Evolutionary conservation across 2,888 invertebrate genomes (phyloP).

Genomic region (Drosophila neotestacea): DNA sequence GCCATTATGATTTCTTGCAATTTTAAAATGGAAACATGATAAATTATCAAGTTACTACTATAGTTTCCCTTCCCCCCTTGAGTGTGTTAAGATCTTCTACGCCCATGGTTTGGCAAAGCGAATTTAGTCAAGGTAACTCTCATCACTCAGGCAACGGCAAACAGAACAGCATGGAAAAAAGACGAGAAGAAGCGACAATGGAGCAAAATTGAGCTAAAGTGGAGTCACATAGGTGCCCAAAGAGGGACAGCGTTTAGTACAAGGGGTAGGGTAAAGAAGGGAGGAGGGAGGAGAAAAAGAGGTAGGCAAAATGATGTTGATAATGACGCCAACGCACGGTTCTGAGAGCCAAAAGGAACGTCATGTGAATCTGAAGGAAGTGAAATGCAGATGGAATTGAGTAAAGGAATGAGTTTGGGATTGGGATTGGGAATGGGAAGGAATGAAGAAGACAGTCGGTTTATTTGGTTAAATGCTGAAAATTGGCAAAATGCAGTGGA

Average conservation of each 20-base stretch:
- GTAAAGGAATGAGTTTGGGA: not conserved
- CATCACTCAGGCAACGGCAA: slow-evolving; percentile 37
- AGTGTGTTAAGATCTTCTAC: not conserved
- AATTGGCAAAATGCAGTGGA: slow-evolving; percentile 70
- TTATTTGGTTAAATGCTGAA: slow-evolving; percentile 79
- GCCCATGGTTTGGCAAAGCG: slow-evolving; percentile 16
- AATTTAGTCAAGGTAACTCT: slow-evolving; percentile 54
- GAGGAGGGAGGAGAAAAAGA: not conserved
- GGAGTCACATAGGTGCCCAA: not conserved
- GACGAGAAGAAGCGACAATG: slow-evolving; percentile 42
- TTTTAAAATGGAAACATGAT: too few relatives aligned
- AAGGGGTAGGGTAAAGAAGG: not conserved
- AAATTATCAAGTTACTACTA: not conserved
- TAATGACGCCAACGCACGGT: slow-evolving; percentile 51
- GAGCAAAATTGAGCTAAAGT: slow-evolving; percentile 49
- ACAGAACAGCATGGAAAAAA: slow-evolving; percentile 16
- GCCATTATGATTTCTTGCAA: not conserved
- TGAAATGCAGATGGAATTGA: slow-evolving; percentile 25
- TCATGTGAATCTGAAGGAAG: slow-evolving; percentile 57
- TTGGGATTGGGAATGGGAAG: not conserved
- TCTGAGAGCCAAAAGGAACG: slow-evolving; percentile 23
- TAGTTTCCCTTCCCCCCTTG: not conserved
- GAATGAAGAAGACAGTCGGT: slow-evolving; percentile 34
- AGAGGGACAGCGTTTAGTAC: not conserved
- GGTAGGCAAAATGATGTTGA: slow-evolving; percentile 38